phyloP scores from a whole-genome alignment of 2,113 vertebrate species.

The Okapia johnstoni region DNA sequence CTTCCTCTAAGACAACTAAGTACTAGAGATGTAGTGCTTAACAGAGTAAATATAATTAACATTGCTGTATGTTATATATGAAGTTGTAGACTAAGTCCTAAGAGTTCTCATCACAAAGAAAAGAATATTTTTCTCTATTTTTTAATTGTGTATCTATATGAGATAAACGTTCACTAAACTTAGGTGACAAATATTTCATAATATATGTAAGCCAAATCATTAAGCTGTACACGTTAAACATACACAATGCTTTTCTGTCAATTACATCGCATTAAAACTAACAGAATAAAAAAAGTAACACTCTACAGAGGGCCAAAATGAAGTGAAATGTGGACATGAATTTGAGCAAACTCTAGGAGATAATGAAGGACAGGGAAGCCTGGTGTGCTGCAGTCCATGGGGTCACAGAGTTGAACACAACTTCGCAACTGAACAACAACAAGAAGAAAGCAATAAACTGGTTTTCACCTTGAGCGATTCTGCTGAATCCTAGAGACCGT shows the following conservation, averaged over 20 bases:
- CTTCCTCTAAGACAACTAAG: neutral
- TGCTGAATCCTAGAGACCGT: neutral
- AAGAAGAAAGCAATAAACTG: neutral
- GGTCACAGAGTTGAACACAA: neutral
- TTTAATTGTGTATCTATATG: neutral
- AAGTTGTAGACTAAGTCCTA: neutral
- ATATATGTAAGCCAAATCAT: neutral
- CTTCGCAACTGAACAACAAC: neutral
- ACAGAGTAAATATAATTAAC: neutral
- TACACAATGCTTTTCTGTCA: neutral
- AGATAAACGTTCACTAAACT: neutral
- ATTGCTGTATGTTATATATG: neutral
- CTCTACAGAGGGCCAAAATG: neutral
- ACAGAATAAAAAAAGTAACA: neutral
- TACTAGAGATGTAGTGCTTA: neutral
- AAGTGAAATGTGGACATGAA: neutral
- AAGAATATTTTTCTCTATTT: neutral
- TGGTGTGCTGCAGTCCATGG: neutral
- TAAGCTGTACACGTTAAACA: neutral
- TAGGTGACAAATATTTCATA: neutral
- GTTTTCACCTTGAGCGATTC: neutral
- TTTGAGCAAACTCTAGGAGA: neutral
- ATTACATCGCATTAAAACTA: neutral
- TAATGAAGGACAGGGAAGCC: neutral
- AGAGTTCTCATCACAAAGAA: neutral